Percentiles rank a stretch among this genome's conserved stretches.
These are phyloP conservation scores for Aporrectodea caliginosa DNA, from an alignment of 1,140 invertebrate genomes.

Conservation along the genomic window DNA sequence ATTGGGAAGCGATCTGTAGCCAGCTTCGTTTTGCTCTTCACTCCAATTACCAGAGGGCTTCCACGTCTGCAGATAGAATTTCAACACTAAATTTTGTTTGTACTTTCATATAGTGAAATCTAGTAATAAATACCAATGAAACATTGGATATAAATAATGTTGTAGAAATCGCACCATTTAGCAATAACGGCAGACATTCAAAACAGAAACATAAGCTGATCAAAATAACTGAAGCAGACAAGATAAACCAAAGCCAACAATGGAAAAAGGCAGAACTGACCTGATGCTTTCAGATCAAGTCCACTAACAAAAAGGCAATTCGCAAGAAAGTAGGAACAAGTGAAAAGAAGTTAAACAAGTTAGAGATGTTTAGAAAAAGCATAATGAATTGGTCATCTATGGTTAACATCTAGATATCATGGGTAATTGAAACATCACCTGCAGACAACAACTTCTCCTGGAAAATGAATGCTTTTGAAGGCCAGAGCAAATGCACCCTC, in stretches of 20 bases:
- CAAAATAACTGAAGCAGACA: neutral
- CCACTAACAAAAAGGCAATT: too few relatives aligned
- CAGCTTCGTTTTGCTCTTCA: constrained; percentile 89
- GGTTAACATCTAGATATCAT: too few relatives aligned
- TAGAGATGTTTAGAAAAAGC: too few relatives aligned
- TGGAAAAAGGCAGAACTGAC: neutral
- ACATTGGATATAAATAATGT: neutral
- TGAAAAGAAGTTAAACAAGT: too few relatives aligned
- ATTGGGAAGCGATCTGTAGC: constrained; percentile 97
- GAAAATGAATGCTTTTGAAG: constrained; percentile 93
- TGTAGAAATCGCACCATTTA: neutral
- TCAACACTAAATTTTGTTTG: neutral
- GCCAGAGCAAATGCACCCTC: constrained; percentile 98
- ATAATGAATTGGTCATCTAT: too few relatives aligned
- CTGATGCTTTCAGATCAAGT: neutral
- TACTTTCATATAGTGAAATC: neutral
- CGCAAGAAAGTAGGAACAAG: too few relatives aligned
- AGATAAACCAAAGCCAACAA: neutral
- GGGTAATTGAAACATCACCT: constrained; percentile 61
- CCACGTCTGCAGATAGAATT: constrained; percentile 64
- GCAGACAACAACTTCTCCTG: constrained; percentile 93
- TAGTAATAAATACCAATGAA: neutral
- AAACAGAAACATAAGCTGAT: neutral
- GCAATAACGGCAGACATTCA: neutral
- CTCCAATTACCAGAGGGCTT: constrained; percentile 92